phyloP scores from a whole-genome alignment of 2,888 invertebrate genomes.

The Emmelina monodactyla region DNA sequence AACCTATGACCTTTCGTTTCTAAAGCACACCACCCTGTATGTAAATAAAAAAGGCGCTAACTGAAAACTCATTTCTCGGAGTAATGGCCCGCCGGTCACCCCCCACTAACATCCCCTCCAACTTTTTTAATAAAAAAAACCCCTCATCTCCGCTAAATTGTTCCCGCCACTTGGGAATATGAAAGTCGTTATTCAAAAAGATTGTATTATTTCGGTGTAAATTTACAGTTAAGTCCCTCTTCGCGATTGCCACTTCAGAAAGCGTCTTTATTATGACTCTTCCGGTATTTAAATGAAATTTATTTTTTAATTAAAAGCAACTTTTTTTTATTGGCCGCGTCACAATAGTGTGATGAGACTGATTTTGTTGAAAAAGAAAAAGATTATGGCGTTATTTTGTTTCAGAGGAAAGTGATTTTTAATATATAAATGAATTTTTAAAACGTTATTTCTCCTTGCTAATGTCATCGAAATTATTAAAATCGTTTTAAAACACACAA shows the following conservation, averaged over 20 bases:
- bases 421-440: no score
- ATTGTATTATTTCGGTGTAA: slow-evolving; percentile 63
- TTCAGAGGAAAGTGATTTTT: no score
- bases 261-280: slow-evolving; percentile 15
- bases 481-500: no score
- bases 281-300: slow-evolving; percentile 27
- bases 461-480: no score
- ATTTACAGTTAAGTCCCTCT: slow-evolving; percentile 43
- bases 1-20: no score
- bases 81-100: slow-evolving; percentile 38
- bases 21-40: slow-evolving; percentile 31
- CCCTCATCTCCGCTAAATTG: slow-evolving; percentile 63
- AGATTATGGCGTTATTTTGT: no score
- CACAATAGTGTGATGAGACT: no score
- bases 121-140: slow-evolving; percentile 58
- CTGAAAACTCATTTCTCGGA: slow-evolving; percentile 60
- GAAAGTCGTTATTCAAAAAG: slow-evolving; percentile 64
- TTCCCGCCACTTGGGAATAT: slow-evolving; percentile 55
- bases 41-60: slow-evolving; percentile 35
- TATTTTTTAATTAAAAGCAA: slow-evolving; percentile 22
- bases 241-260: neutral
- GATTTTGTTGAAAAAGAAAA: no score
- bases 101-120: slow-evolving; percentile 27
- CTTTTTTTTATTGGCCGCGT: no score
- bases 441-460: no score